Evolutionary conservation across 2,888 invertebrate genomes (phyloP).

Genomic region (Exocentrus adspersus): DNA sequence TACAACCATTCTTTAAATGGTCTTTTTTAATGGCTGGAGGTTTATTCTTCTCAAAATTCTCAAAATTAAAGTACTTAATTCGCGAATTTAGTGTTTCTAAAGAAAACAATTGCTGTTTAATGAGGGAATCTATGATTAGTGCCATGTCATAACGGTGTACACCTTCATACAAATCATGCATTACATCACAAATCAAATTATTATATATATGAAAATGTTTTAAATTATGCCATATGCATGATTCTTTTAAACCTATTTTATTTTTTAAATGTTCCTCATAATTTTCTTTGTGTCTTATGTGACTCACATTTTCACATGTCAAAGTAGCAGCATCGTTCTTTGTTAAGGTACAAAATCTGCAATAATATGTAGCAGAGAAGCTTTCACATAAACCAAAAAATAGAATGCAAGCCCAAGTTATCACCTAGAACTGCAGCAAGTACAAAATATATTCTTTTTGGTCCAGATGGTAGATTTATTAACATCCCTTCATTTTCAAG

Average conservation of each 20-base stretch:
- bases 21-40: not conserved
- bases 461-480: conserved; percentile 44
- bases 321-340: conserved; percentile 6
- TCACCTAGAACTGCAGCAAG: conserved; percentile 46
- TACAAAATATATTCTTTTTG: conserved; percentile 30
- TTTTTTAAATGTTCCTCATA: conserved; percentile 6
- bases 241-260: conserved; percentile 25
- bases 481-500: conserved; percentile 39
- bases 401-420: conserved; percentile 48
- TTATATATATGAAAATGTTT: conserved; percentile 28
- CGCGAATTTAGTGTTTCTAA: conserved; percentile 27
- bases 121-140: conserved; percentile 26
- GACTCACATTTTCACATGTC: conserved; percentile 20
- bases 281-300: conserved; percentile 6
- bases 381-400: conserved; percentile 48
- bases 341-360: conserved; percentile 47
- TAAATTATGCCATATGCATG: conserved; percentile 23
- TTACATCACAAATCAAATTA: conserved; percentile 34
- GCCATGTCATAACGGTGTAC: conserved; percentile 36
- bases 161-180: conserved; percentile 38
- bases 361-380: conserved; percentile 47
- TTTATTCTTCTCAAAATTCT: conserved; percentile 25
- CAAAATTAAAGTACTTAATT: conserved; percentile 34
- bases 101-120: conserved; percentile 27
- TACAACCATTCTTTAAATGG: conserved; percentile 7